Evolutionary conservation across 35 echinoderm and acorn worm species (phyloP).

Genomic region (Ophiothrix spiculata): DNA sequence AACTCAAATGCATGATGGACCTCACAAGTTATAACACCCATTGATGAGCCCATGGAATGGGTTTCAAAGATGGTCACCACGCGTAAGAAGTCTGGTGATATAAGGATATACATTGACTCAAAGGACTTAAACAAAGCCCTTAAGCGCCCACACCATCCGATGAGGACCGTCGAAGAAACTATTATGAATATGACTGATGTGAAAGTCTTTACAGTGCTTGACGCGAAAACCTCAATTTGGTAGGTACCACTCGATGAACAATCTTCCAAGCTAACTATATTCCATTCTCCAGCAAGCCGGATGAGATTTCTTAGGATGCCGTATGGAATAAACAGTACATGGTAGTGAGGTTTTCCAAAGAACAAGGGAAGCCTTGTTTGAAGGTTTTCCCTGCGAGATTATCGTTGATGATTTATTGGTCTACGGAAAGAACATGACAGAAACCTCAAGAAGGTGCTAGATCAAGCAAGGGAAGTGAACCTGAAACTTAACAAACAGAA

Average conservation of each 20-base stretch:
- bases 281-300: constrained; percentile 29
- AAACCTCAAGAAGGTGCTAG: constrained; percentile 30
- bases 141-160: constrained; percentile 34
- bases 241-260: constrained; percentile 44
- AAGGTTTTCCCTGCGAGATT: constrained; percentile 32
- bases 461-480: constrained; percentile 44
- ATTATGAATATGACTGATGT: constrained; percentile 25
- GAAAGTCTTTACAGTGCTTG: constrained; percentile 31
- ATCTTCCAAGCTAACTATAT: constrained; percentile 24
- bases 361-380: constrained; percentile 24
- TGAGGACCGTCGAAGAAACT: constrained; percentile 37
- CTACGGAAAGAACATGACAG: constrained; percentile 42
- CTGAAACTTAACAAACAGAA: constrained; percentile 57
- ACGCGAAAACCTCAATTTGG: constrained; percentile 39
- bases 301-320: constrained; percentile 49
- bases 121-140: constrained; percentile 35
- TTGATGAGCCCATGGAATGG: constrained; percentile 43
- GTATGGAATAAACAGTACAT: constrained; percentile 44
- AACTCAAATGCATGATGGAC: no score
- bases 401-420: constrained; percentile 39
- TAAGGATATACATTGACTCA: constrained; percentile 46
- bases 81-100: constrained; percentile 37
- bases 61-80: constrained; percentile 43
- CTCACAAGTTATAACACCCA: no score
- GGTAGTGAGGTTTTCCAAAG: constrained; percentile 45